A percentile compares a stretch with the other conserved stretches of the same genome.
Conservation (phyloP, 2,888 invertebrate genomes). For the Cerastis leucographa region DNA sequence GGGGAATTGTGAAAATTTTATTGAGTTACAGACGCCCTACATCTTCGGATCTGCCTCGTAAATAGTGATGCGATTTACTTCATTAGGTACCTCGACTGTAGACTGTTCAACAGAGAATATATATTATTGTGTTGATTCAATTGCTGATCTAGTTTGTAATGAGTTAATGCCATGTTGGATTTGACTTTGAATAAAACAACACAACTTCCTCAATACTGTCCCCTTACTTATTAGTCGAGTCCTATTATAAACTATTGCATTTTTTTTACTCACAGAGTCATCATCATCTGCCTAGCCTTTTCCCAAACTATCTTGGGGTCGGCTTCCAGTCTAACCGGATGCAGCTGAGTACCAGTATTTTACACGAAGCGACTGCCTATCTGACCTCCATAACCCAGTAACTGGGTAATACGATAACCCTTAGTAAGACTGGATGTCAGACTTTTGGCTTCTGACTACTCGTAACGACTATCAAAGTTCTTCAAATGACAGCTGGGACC, state of each 20-base stretch:
- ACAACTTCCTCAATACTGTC: neutral
- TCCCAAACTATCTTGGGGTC: too few relatives aligned
- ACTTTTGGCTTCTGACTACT: too few relatives aligned
- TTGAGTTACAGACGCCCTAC: constrained; percentile 63
- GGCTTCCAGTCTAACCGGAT: too few relatives aligned
- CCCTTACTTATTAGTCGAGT: neutral
- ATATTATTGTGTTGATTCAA: constrained; percentile 32
- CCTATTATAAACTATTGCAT: constrained; percentile 8
- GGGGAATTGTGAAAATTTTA: constrained; percentile 70
- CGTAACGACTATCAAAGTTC: too few relatives aligned
- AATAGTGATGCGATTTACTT: constrained; percentile 43
- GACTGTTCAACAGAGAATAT: constrained; percentile 49
- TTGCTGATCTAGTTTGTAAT: constrained; percentile 38
- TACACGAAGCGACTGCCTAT: too few relatives aligned
- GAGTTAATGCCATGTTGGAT: neutral
- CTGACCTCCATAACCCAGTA: too few relatives aligned
- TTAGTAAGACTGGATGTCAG: too few relatives aligned
- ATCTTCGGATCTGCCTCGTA: constrained; percentile 52
- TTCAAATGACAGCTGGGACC: too few relatives aligned
- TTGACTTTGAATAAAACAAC: constrained; percentile 2
- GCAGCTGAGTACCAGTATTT: too few relatives aligned
- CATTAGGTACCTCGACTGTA: constrained; percentile 44
- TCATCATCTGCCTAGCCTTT: too few relatives aligned
- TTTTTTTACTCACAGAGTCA: constrained; percentile 8
- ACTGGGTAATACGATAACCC: too few relatives aligned